Evolutionary conservation across 2,888 invertebrate genomes (phyloP), one percentile per base, ranked within the genome.

Genomic region (Labia minor): DNA sequence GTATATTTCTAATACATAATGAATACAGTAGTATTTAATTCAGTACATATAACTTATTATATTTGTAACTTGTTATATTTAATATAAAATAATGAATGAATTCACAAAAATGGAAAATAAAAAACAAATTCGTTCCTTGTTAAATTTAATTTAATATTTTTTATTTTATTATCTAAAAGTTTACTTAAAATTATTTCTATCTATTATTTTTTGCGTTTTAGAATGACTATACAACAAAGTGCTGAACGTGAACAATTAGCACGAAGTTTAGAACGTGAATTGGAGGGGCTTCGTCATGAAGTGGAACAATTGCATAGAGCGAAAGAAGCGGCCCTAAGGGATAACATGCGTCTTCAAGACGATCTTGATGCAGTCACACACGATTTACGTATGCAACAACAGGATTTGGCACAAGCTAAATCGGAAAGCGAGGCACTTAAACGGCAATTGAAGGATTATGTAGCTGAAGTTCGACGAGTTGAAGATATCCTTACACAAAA

Each of bases 361-460:
- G 89, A 86, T 75, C 76, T 91, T 71, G 83, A 85, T 26, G 81
- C 85, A 33, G 81, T 83, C 72, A 84, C 85, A 63, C 80, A 81
- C 69, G 85, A 86, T 74, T 78, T 84, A 67, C 82, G 84, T 72
- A 78, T 83, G 21, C 79, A 84, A 16, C 85, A 84, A 71, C 84
- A 83, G 71, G 88, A 89, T 75, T 80, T 89, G 71, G 87, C 87
- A 66, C 83, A 84, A 67, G 83, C 86, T 18, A 83, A 83, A 71
- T 82, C 84, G 73, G 89, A 91, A 79, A 86, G 89, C 19, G 86
- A 86, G 67, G 83, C 86, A 72, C 78, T 91, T 70, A 90, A 88
- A 75, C 82, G 85, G 69, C 89, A 91, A 74, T 77, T 91, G 69
- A 89, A 90, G 73, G 88, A 89, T 73, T 92, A 92, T 78, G 89